Evolutionary conservation across 2,113 vertebrate species (phyloP).

Genomic region (Oryzias javanicus): DNA sequence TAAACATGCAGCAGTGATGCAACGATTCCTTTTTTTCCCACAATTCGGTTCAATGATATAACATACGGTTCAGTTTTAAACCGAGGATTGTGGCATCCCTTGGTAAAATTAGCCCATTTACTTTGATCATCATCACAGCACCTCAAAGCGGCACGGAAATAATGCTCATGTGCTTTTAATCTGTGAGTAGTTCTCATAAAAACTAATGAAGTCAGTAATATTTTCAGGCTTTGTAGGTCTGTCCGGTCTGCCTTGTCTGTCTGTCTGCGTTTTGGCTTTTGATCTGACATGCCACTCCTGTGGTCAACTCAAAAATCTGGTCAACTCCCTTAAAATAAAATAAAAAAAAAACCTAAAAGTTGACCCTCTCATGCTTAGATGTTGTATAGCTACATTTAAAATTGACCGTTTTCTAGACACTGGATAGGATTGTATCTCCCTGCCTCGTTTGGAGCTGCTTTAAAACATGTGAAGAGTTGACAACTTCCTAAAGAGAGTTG

Average conservation of each 20-base stretch:
- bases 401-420: slow-evolving; percentile 37
- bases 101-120: no score
- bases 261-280: neutral
- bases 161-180: slow-evolving; percentile 11
- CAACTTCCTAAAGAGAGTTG: slow-evolving; percentile 72
- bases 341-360: slow-evolving; percentile 17
- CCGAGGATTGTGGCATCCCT: no score
- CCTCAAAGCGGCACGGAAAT: neutral
- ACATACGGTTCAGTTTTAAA: no score
- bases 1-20: no score
- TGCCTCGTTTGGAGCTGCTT: slow-evolving; percentile 64
- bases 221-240: neutral
- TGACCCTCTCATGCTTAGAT: slow-evolving; percentile 4
- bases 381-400: slow-evolving; percentile 8
- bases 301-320: slow-evolving; percentile 19
- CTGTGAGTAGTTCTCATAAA: neutral
- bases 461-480: slow-evolving; percentile 73
- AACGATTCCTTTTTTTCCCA: no score
- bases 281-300: neutral
- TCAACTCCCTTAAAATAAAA: slow-evolving; percentile 4
- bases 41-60: no score
- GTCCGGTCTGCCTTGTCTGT: neutral
- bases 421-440: slow-evolving; percentile 62
- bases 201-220: neutral
- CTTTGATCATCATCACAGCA: no score